These are phyloP conservation scores for Bubo blakistoni DNA, from an alignment of 2,113 vertebrate genomes.

Conservation along the genomic window DNA sequence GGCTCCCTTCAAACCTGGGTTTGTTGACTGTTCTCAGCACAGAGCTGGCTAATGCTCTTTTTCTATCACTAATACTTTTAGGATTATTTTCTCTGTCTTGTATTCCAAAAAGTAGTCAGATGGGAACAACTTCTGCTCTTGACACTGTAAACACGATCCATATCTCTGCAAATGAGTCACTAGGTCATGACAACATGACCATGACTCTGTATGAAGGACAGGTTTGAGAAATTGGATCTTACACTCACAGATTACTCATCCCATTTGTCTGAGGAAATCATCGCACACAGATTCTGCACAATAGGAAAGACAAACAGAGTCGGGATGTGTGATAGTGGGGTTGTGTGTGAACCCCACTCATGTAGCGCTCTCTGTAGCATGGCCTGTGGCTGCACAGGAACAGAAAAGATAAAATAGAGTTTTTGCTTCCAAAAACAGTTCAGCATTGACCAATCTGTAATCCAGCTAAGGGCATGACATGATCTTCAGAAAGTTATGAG, in stretches of 20 bases:
- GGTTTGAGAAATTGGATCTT: background rate
- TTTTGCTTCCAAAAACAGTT: background rate
- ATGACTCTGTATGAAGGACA: background rate
- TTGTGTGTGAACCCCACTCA: fast-evolving
- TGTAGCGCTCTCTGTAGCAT: fast-evolving
- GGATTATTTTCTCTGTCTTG: background rate
- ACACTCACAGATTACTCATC: background rate
- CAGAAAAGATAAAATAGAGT: background rate
- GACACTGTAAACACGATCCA: background rate
- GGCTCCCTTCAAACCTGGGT: background rate
- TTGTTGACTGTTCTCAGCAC: background rate
- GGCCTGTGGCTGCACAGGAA: background rate
- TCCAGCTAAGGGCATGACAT: fast-evolving
- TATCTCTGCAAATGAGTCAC: background rate
- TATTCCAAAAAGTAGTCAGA: background rate
- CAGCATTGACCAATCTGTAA: background rate
- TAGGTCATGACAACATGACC: background rate
- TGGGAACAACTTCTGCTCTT: background rate
- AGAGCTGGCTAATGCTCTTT: background rate
- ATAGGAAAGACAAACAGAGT: background rate
- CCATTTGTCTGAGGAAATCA: background rate
- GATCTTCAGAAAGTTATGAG: background rate
- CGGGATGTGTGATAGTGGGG: background rate
- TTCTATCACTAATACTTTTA: background rate
- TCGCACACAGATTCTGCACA: background rate